Evolutionary conservation across 2,888 invertebrate species (phyloP).

Genomic region (Plagodis dolabraria): DNA sequence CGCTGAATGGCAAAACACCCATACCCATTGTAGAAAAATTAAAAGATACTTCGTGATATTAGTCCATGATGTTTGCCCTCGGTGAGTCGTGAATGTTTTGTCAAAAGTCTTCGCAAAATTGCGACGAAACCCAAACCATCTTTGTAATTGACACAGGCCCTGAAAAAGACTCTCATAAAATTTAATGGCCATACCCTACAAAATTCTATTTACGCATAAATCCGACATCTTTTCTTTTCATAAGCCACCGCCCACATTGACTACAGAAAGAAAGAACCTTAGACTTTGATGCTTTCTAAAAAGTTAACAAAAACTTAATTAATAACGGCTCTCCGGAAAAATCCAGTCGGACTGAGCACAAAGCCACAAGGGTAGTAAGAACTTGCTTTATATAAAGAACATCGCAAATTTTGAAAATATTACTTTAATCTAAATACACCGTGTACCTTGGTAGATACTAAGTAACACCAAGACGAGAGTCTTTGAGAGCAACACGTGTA

Average conservation of each 20-base stretch:
- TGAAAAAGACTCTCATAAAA: constrained; percentile 16
- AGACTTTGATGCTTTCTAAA: neutral
- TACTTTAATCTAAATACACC: too few species aligned
- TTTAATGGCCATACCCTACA: constrained; percentile 19
- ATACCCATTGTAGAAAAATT: neutral
- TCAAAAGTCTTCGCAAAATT: constrained; percentile 6
- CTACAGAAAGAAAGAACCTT: neutral
- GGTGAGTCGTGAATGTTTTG: neutral
- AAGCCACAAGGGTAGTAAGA: constrained; percentile 6
- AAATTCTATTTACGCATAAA: constrained; percentile 17
- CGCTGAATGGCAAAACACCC: too few species aligned
- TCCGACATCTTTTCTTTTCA: constrained; percentile 11
- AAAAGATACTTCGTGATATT: neutral
- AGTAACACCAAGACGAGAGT: too few species aligned
- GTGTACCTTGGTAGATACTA: too few species aligned
- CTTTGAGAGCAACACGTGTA: too few species aligned
- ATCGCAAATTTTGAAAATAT: too few species aligned
- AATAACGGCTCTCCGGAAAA: neutral
- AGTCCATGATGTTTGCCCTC: neutral
- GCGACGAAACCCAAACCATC: constrained; percentile 12
- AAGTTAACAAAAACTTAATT: too few species aligned
- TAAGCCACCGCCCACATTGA: neutral
- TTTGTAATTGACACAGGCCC: constrained; percentile 10
- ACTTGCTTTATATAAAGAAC: too few species aligned
- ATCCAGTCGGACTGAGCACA: constrained; percentile 1